Conservation (phyloP, 2,888 invertebrate genomes). For the Drosophila yooni region DNA sequence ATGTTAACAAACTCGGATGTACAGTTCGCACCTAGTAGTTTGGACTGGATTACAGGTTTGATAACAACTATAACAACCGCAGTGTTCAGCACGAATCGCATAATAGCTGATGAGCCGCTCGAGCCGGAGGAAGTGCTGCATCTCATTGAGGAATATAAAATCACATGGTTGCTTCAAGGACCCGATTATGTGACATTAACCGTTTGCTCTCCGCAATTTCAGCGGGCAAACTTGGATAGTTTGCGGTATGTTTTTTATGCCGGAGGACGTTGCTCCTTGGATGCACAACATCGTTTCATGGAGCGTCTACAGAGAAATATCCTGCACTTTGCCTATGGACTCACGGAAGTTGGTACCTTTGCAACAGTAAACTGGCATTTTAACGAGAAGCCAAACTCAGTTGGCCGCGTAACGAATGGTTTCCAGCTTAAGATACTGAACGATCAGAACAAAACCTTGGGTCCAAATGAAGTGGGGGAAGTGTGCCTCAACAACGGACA, state of each 20-base stretch:
- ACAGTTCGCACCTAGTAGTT: conserved; percentile 10
- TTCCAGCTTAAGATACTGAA: conserved; percentile 60
- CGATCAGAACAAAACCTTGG: conserved; percentile 50
- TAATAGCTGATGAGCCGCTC: conserved; percentile 38
- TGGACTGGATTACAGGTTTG: conserved; percentile 39
- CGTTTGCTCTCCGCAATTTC: conserved; percentile 12
- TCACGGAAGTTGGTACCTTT: conserved; percentile 53
- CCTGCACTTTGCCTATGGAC: conserved; percentile 50
- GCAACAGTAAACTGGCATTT: conserved; percentile 24
- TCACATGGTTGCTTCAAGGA: conserved; percentile 39
- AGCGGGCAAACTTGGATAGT: conserved; percentile 4
- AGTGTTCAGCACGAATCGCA: conserved; percentile 33
- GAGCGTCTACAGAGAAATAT: conserved; percentile 32
- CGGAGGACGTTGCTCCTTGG: conserved; percentile 40
- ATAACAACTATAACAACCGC: conserved; percentile 21
- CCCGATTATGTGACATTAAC: conserved; percentile 40
- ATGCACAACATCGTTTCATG: conserved; percentile 23
- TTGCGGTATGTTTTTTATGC: conserved; percentile 24
- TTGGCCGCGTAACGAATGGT: conserved; percentile 47
- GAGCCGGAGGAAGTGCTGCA: conserved; percentile 35
- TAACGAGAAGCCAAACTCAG: conserved; percentile 47
- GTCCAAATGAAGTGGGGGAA: conserved; percentile 66
- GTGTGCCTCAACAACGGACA: conserved; percentile 55
- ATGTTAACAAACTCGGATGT: conserved; percentile 28
- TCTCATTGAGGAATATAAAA: conserved; percentile 47